Base-by-base conservation (phyloP, 2,888 invertebrate genomes). In the Drosophila testacea region DNA sequence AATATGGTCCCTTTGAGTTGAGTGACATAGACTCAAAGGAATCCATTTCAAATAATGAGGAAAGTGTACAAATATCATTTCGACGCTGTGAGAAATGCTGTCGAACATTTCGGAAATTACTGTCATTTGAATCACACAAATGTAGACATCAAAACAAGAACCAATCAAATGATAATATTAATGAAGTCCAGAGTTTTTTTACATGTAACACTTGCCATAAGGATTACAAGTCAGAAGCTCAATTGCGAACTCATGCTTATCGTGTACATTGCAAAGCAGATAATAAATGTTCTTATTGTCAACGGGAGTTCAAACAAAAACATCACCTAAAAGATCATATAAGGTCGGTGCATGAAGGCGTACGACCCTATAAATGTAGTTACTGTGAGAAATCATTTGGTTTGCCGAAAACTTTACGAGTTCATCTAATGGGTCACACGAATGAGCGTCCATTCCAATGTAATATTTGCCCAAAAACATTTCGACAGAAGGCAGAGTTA, bases 341-440 rank as follows among this genome's bases (percentile, higher is more conserved):
- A 0, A 69, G 30, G 57, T 44, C 59, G 11, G 81, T 79, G 0
- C 79, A 79, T 27, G 63, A 81, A 46, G 48, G 60, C 9, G 7
- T 74, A 13, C 68, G 79, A 2, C 64, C 81, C 6, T 57, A 69
- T 28, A 59, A 79, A 62, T 79, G 78, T n/a, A 59, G 46, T 2
- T 71, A 59, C 34, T 79, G 79, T 47, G 74, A 81, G 0, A 69
- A 71, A 9, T 56, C 78, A 3, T 79, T 81, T 63, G 78, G 78
- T 4, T 39, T 73, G 13, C 48, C 61, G 0, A 69, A 71, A 46
- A 78, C 81, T 2, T 48, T 77, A 2, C 64, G 78, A 10, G 62
- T 78, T 4, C 79, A 79, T 30, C 50, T 64, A 10, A 79, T 79
- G 79, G 68, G 68, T 0, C 79, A 79, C 34, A 77, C 69, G 13